Base-by-base conservation (phyloP, 2,113 vertebrate genomes). In the Melanocharis versteri region DNA sequence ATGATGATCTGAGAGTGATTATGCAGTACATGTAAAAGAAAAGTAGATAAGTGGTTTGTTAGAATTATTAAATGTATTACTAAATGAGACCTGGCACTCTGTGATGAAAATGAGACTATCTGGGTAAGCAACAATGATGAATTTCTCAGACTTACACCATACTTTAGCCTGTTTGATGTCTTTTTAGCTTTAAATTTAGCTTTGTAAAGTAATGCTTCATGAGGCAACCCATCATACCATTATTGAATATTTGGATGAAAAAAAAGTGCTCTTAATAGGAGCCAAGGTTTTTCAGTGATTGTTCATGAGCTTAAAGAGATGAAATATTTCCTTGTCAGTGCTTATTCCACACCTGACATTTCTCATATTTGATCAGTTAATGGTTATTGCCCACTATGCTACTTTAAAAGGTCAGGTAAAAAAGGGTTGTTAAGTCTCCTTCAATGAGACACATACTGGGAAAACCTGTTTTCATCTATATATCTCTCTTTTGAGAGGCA, bases 291-390 rank as follows among this genome's bases (percentile, higher is more conserved):
- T 93, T 42, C 96, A 91, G 40, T 89, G 90, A 91, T 93, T 89
- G 93, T 91, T 97, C 95, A 94, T 86, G 84, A 91, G 93, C 92
- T 97, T 96, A 94, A 91, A 95, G 73, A 96, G 94, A 93, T 97
- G 89, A 98, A 98, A 97, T 97, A 98, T 95, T 97, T 98, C 82
- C 88, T 95, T 97, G 91, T 96, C 96, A 94, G 94, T 92, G 87
- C 96, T 97, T 96, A 97, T 97, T 97, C 95, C 53, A 71, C 51
- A 98, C 73, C 93, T 98, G 96, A 97, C 94, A 98, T 97, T 98
- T 97, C 93, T 97, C 86, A 95, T 98, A 95, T 97, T 98, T 98
- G 97, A 98, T 97, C 96, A 95, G 91, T 94, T 98, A 98, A 97
- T 98, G 96, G 96, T 97, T 98, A 97, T 97, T 98, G 96, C 95